A percentile compares a stretch with the other conserved stretches of the same genome.
Conservation (phyloP, 2,888 invertebrate species). For the Hemicrepidius hirtus region DNA sequence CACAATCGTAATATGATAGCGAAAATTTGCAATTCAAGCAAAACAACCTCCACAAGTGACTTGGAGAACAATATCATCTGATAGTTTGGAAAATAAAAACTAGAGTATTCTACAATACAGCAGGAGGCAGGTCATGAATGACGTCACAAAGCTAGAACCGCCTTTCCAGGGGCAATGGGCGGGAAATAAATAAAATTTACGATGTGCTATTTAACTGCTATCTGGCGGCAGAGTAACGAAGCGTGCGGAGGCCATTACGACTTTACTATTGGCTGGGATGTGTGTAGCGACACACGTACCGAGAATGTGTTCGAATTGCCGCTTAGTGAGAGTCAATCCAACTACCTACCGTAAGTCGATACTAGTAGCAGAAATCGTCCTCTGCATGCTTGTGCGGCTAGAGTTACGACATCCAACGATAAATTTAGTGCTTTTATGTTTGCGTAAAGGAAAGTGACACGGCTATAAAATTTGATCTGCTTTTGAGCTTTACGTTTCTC, state of each 20-base stretch:
- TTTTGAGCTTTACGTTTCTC: constrained; percentile 53
- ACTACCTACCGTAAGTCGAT: constrained; percentile 65
- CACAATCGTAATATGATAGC: not conserved
- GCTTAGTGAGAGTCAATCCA: constrained; percentile 45
- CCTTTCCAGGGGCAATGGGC: constrained; percentile 76
- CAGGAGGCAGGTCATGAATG: constrained; percentile 66
- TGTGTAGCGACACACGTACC: constrained; percentile 59
- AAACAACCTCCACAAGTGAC: constrained; percentile 22
- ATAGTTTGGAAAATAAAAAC: constrained; percentile 48
- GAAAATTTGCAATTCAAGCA: constrained; percentile 16
- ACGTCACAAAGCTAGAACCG: constrained; percentile 74
- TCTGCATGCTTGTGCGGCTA: constrained; percentile 62
- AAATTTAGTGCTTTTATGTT: constrained; percentile 55
- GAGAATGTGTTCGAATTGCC: constrained; percentile 47
- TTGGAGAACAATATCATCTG: constrained; percentile 38
- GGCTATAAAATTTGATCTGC: constrained; percentile 54
- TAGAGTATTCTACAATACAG: constrained; percentile 50
- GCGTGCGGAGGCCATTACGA: constrained; percentile 77
- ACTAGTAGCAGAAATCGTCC: constrained; percentile 69
- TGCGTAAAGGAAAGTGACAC: constrained; percentile 56
- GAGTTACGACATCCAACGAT: constrained; percentile 66
- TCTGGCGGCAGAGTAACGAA: constrained; percentile 74
- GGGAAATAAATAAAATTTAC: constrained; percentile 75
- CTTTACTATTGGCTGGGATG: constrained; percentile 74
- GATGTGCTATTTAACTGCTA: constrained; percentile 75